phyloP scores from a whole-genome alignment of 2,888 invertebrate species.

The Steinernema hermaphroditum region DNA sequence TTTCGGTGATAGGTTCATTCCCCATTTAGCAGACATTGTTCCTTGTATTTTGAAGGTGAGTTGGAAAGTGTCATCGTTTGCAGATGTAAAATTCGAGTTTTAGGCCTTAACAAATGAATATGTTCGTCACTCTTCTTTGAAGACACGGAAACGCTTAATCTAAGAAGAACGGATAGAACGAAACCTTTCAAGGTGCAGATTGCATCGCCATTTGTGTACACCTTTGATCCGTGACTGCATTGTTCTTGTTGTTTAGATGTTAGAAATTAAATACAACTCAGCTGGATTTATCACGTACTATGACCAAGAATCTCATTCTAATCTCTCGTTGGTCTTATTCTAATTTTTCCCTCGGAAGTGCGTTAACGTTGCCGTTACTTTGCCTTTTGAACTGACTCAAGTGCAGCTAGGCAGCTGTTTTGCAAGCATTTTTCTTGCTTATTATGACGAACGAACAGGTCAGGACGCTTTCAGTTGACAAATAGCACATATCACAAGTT shows the following conservation, averaged over 20 bases:
- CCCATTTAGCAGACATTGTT: constrained; percentile 93
- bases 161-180: background rate
- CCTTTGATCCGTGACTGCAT: background rate
- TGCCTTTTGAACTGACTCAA: too few relatives aligned
- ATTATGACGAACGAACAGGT: too few relatives aligned
- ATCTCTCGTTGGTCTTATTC: too few relatives aligned
- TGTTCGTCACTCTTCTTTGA: constrained; percentile 92
- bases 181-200: background rate
- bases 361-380: too few relatives aligned
- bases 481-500: too few relatives aligned
- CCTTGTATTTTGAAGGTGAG: constrained; percentile 86
- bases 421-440: too few relatives aligned
- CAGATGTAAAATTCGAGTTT: constrained; percentile 19
- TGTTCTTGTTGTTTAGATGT: too few relatives aligned
- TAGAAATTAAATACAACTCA: too few relatives aligned
- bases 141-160: constrained; percentile 90
- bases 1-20: constrained; percentile 90
- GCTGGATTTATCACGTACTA: background rate
- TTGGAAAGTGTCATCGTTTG: background rate
- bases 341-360: too few relatives aligned
- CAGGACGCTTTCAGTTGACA: too few relatives aligned
- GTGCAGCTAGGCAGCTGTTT: too few relatives aligned
- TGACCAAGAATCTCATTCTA: background rate
- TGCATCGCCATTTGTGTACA: background rate
- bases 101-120: constrained; percentile 93